Evolutionary conservation across 23 tunicate species (phyloP), one percentile per base, ranked within the genome.

Genomic region (Pegea sp.): DNA sequence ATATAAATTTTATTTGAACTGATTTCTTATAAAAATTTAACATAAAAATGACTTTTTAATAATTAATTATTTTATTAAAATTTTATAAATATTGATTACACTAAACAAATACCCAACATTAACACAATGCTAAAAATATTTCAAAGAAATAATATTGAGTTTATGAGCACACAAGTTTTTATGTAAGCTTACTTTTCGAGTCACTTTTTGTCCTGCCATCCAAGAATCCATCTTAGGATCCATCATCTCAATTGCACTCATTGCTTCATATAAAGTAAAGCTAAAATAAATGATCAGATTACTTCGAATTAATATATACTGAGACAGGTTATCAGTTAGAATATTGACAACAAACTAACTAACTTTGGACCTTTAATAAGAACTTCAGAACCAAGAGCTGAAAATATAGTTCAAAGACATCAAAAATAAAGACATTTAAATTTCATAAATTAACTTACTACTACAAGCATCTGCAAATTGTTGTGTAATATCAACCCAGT

Each of bases 161-260:
- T n/a, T n/a, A n/a, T n/a, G n/a, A n/a, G n/a, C n/a, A n/a, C n/a
- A n/a, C n/a, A n/a, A n/a, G n/a, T n/a, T n/a, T n/a, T n/a, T n/a
- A n/a, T n/a, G n/a, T n/a, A n/a, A n/a, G n/a, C n/a, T n/a, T 26
- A 77, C 90, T 64, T 77, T 65, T 51, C 84, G 63, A 21, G 63
- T 73, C 2, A 77, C 49, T 29, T 73, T 81, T 50, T 62, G 62
- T 54, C 95, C 81, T 25, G 58, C 70, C 95, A 84, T 84, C 7
- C 95, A 77, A 3, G 81, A 70, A 58, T 84, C 95, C 95, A 84
- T 84, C 67, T 84, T 84, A 23, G 95, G 95, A 58, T 84, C 95
- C 95, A 84, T 84, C 95, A 84, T 73, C 50, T 84, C 95, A 67
- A 84, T 84, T 22, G 95, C 95, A 68, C 95, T 84, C 95, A 84